Percentiles rank a stretch among this genome's conserved stretches.
Evolutionary conservation across 2,113 vertebrate species (phyloP).

Genomic region (Zosterops pallidus): DNA sequence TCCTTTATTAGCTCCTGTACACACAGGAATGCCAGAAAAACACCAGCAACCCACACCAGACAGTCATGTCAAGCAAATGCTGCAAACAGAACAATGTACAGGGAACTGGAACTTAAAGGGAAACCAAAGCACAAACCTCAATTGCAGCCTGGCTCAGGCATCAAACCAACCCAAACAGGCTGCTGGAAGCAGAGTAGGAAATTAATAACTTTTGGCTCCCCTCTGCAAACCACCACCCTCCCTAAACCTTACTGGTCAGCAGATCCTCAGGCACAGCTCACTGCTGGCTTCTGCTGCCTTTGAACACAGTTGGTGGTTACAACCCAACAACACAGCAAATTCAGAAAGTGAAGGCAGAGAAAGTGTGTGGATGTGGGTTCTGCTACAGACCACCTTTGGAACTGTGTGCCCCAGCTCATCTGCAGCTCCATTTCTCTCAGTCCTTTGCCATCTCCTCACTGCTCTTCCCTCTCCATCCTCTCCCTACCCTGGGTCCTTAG

Average conservation of each 20-base stretch:
- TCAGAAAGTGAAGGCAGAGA: neutral
- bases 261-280: neutral
- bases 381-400: neutral
- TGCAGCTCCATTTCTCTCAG: neutral
- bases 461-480: neutral
- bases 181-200: neutral
- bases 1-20: slow-evolving; percentile 35
- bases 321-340: neutral
- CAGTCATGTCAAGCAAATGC: neutral
- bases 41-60: neutral
- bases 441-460: neutral
- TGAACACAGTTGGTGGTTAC: slow-evolving; percentile 5
- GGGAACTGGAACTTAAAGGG: neutral
- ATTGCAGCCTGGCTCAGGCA: slow-evolving; percentile 25
- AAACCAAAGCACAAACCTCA: slow-evolving; percentile 44
- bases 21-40: slow-evolving; percentile 50
- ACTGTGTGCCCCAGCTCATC: neutral
- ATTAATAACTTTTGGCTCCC: neutral
- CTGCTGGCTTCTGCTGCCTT: neutral
- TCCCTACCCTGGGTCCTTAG: neutral
- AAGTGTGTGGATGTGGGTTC: neutral
- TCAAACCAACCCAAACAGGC: slow-evolving; percentile 43
- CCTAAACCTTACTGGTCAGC: slow-evolving; percentile 25
- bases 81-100: neutral
- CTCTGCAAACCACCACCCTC: neutral